Base-by-base conservation (phyloP, 2,888 invertebrate species). In the Euzophera pinguis region DNA sequence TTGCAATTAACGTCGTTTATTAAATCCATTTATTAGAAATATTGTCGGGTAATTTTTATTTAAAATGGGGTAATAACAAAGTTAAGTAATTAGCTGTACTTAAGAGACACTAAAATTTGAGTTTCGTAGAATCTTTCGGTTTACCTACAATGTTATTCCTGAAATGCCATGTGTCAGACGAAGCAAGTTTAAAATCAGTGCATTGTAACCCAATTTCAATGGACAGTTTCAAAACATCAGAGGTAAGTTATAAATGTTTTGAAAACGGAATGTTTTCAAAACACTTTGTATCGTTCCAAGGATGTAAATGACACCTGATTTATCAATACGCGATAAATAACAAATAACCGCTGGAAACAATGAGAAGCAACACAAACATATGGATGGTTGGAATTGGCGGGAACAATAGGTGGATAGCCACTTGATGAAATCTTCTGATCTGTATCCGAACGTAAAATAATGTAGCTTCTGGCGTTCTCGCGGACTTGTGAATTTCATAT, bases 311-410 rank as follows among this genome's bases (percentile, higher is more conserved):
- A 32, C 45, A 43, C 43, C 29, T 27, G 43, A 43, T 43, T 43
- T 43, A 43, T 43, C 45, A 45, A 45, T 45, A 43, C 43, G 43
- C 45, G 45, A 45, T 45, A 32, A 32, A 45, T 45, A 45, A 45
- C 32, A 45, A 45, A 45, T 13, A 45, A 32, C 45, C 29, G 4
- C 9, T 29, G 43, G 29, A 16, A 45, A 45, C 42, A 43, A 43
- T 43, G 42, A 43, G 42, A 43, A 43, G 4, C 32, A 32, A 32
- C 5, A 43, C 43, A 13, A 43, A 27, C 43, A 16, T 4, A 27
- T 32, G 12, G 3, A 6, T 43, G 27, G 29, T 29, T 43, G 13
- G 43, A 43, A 43, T 29, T 43, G 43, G 43, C 29, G 43, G 43
- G 43, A 43, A 43, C 43, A 43, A 43, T 43, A 13, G 29, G 9